Base-by-base conservation (phyloP, 2,797 vertebrate species). In the Apogon talboti region DNA sequence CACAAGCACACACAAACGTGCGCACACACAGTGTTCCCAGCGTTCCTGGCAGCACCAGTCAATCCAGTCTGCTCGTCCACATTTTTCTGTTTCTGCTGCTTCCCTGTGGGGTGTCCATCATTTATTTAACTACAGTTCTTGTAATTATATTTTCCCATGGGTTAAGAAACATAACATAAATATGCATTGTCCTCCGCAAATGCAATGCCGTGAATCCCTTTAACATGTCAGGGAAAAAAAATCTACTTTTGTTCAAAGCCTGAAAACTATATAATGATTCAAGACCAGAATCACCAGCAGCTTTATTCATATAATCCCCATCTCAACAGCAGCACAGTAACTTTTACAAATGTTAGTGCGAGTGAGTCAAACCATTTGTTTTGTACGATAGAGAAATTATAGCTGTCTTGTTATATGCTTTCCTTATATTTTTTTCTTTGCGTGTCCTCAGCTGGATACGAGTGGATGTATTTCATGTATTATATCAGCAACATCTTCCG, bases 21-120 rank as follows among this genome's bases (percentile, higher is more conserved):
- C 33, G 24, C 52, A 70, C 58, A 64, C 33, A 53, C 33, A 66
- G 54, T 40, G 73, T 81, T 81, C 66, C 80, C 71, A 79, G 84
- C 54, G 76, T 82, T 91, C 89, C 87, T 81, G 88, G 86, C 87
- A 90, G 88, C 81, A 37, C 85, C 89, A 83, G 79, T 74, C 57
- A 47, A 79, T 74, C 69, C 75, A 66, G 49, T 55, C 61, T 45
- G 46, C 66, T 83, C 73, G 53, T 66, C 51, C 65, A 64, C 42
- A 70, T 76, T 71, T 59, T 66, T 68, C 49, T 74, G 44, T 78
- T 62, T 73, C 59, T 48, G 7, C 67, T 53, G 35, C 47, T 72
- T 63, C 68, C 66, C 50, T 64, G 21, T 43, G 43, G n/a, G 58
- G 70, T 19, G 51, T 44, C 10, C 35, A 49, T 24, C 43, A 41